These are phyloP conservation scores for Zoanthus sociatus DNA, from an alignment of 92 coral and sea anemone genomes.

Conservation along the genomic window DNA sequence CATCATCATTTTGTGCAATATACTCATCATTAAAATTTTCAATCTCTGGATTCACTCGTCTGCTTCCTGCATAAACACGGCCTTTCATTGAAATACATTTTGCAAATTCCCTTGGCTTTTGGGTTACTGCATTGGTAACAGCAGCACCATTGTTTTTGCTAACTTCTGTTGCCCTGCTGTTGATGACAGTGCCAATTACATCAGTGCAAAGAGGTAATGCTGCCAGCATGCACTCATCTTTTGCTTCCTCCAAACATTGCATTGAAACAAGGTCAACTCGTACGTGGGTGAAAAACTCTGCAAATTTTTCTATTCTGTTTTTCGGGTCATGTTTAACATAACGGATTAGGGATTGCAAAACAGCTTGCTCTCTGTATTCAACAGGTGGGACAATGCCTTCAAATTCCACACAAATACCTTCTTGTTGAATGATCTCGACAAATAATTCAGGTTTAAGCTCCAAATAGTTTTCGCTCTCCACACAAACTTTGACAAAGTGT, in stretches of 20 bases:
- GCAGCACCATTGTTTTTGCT: slow-evolving; percentile 23
- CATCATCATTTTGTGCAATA: slow-evolving; percentile 40
- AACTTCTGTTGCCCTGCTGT: slow-evolving; percentile 26
- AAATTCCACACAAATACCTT: slow-evolving; percentile 65
- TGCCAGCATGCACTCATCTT: slow-evolving; percentile 15
- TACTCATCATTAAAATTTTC: slow-evolving; percentile 35
- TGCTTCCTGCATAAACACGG: slow-evolving; percentile 64
- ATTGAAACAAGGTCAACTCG: slow-evolving; percentile 69
- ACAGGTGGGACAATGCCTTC: slow-evolving; percentile 69
- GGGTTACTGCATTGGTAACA: slow-evolving; percentile 47
- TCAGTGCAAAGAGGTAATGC: slow-evolving; percentile 36
- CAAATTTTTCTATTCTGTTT: slow-evolving; percentile 51
- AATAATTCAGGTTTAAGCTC: slow-evolving; percentile 57
- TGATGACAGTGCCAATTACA: slow-evolving; percentile 61
- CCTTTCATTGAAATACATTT: slow-evolving; percentile 57
- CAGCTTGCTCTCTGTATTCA: slow-evolving; percentile 71
- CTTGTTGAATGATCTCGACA: slow-evolving; percentile 63
- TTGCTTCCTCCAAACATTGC: slow-evolving; percentile 57
- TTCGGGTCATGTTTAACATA: slow-evolving; percentile 70
- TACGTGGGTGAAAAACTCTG: slow-evolving; percentile 65
- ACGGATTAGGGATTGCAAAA: slow-evolving; percentile 69
- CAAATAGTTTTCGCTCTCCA: slow-evolving; percentile 67
- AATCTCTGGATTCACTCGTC: slow-evolving; percentile 57
- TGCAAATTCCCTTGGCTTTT: slow-evolving; percentile 74
- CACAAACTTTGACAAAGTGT: slow-evolving; percentile 64